Conservation (phyloP, 2,888 invertebrate genomes). For the Eupithecia abbreviata region DNA sequence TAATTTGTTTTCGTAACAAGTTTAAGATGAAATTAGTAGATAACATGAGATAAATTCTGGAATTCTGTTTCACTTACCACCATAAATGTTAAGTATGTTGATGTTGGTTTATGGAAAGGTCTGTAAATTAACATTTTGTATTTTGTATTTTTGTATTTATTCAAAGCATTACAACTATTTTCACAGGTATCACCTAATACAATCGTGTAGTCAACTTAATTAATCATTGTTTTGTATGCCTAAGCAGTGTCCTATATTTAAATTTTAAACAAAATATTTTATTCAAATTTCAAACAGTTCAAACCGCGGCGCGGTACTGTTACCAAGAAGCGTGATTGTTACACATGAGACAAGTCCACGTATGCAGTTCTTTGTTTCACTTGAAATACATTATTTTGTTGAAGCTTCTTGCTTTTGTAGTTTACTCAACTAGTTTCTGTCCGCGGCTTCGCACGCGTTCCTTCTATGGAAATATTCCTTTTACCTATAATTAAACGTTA, state of each 20-base stretch:
- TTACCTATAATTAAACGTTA: too few species aligned
- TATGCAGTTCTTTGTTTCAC: slow-evolving; percentile 9
- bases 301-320: slow-evolving; percentile 24
- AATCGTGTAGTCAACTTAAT: too few species aligned
- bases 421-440: not conserved
- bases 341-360: slow-evolving; percentile 27
- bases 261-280: not conserved
- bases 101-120: not conserved
- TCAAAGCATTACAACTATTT: too few species aligned
- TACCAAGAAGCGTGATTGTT: slow-evolving; percentile 40
- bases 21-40: too few species aligned
- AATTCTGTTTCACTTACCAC: too few species aligned
- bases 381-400: not conserved
- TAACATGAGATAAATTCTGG: too few species aligned
- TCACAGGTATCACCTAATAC: too few species aligned
- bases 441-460: too few species aligned
- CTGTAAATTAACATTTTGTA: slow-evolving; percentile 2
- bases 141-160: too few species aligned
- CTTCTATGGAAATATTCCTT: too few species aligned
- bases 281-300: slow-evolving; percentile 40
- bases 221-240: slow-evolving; percentile 19
- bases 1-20: not conserved
- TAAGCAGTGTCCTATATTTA: slow-evolving; percentile 16
- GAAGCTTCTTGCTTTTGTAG: not conserved
- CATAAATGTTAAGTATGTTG: not conserved